Percentiles rank a stretch among this genome's conserved stretches.
These are phyloP conservation scores for Pithys albifrons DNA, from an alignment of 2,113 vertebrate genomes.

Conservation along the genomic window DNA sequence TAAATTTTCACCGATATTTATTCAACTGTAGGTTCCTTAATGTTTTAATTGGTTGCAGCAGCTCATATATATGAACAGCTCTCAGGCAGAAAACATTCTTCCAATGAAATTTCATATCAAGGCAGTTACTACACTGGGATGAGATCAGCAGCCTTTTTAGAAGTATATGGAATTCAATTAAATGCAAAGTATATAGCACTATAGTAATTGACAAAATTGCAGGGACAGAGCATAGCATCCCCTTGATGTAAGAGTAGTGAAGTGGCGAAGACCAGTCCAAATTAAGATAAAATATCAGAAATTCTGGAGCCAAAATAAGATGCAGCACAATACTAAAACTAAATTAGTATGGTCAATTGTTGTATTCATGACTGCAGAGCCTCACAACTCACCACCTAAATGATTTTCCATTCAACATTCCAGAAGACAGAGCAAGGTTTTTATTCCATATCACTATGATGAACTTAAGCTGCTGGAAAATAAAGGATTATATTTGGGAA, in stretches of 20 bases:
- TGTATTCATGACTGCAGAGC: neutral
- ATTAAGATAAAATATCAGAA: neutral
- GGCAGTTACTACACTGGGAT: neutral
- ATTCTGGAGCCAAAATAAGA: neutral
- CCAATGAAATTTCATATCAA: neutral
- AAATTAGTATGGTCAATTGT: neutral
- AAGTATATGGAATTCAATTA: neutral
- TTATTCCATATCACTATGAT: neutral
- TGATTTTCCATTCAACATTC: neutral
- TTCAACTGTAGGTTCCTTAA: constrained; percentile 16
- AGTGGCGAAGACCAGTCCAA: neutral
- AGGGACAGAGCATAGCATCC: neutral
- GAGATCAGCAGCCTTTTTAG: neutral
- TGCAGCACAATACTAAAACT: neutral
- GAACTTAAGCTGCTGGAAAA: neutral
- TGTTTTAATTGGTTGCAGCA: constrained; percentile 50
- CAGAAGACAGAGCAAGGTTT: neutral
- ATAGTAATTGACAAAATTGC: neutral
- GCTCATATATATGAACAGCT: neutral
- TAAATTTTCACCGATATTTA: constrained; percentile 26
- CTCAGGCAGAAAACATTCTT: constrained; percentile 3
- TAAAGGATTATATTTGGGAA: neutral
- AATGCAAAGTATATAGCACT: neutral
- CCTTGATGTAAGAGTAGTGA: neutral
- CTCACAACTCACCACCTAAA: neutral